These are phyloP conservation scores for Pseudorectes ferrugineus DNA, from an alignment of 2,113 vertebrate species.

Conservation along the genomic window DNA sequence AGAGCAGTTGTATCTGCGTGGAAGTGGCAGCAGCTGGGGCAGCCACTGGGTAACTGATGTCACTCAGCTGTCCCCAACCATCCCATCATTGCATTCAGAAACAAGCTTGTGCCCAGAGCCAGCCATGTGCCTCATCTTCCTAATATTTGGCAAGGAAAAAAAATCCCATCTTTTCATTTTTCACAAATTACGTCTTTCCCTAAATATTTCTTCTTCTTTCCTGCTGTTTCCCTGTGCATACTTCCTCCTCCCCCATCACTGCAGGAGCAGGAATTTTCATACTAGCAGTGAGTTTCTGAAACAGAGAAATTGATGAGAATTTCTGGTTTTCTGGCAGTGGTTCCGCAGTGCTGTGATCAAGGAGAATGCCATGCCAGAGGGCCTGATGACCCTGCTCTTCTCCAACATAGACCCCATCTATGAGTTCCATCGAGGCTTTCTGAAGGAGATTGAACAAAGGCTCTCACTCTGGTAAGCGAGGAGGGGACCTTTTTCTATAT, in stretches of 20 bases:
- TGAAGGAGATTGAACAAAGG: conserved; percentile 90
- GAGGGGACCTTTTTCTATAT: fast-evolving
- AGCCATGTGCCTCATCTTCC: not conserved
- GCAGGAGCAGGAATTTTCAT: not conserved
- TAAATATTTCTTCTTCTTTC: not conserved
- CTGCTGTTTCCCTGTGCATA: not conserved
- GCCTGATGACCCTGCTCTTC: conserved; percentile 88
- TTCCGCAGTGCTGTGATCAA: conserved; percentile 90
- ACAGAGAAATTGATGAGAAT: not conserved
- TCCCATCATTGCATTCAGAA: not conserved
- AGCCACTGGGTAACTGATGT: not conserved
- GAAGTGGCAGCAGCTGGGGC: not conserved
- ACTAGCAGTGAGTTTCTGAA: not conserved
- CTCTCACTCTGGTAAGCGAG: conserved; percentile 84
- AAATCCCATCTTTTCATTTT: not conserved
- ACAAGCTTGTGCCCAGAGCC: not conserved
- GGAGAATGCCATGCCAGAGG: conserved; percentile 86
- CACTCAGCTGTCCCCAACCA: not conserved
- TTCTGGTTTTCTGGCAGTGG: conserved; percentile 76
- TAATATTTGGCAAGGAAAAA: not conserved
- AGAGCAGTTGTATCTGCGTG: not conserved
- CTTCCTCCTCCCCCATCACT: not conserved
- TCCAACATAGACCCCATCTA: conserved; percentile 94
- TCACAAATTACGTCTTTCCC: not conserved
- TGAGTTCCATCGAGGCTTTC: conserved; percentile 90